phyloP scores from a whole-genome alignment of 2,888 invertebrate species.

The Stegana nigrithorax region DNA sequence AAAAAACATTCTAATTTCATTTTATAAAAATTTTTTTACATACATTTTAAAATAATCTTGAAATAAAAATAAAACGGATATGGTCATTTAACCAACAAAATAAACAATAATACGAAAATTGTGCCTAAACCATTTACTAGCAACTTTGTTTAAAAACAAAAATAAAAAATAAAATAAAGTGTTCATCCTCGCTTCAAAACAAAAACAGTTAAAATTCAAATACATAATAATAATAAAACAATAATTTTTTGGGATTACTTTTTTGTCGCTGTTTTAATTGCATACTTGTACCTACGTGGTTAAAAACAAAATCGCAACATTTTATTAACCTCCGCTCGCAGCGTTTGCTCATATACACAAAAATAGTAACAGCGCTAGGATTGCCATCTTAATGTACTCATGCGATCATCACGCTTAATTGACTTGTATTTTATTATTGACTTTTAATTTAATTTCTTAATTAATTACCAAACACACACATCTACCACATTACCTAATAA shows the following conservation, averaged over 20 bases:
- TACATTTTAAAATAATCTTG: conserved; percentile 48
- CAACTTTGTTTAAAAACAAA: conserved; percentile 42
- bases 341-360: not conserved
- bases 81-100: conserved; percentile 69
- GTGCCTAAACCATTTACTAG: conserved; percentile 52
- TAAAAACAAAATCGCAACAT: not conserved
- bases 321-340: not conserved
- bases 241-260: not conserved
- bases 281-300: not conserved
- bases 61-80: conserved; percentile 66
- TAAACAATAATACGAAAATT: conserved; percentile 39
- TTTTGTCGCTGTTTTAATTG: too few relatives aligned
- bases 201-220: conserved; percentile 29
- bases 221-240: not conserved
- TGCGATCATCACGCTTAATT: conserved; percentile 8
- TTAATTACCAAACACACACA: not conserved
- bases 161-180: conserved; percentile 36
- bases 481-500: not conserved
- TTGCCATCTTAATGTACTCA: conserved; percentile 5
- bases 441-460: too few relatives aligned
- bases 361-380: not conserved
- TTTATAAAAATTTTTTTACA: conserved; percentile 30
- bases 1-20: conserved; percentile 16
- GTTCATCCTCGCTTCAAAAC: conserved; percentile 23
- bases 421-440: too few relatives aligned